A percentile compares a stretch with the other conserved stretches of the same genome.
phyloP scores from a whole-genome alignment of 2,113 vertebrate genomes.

The Macroglossus sobrinus region DNA sequence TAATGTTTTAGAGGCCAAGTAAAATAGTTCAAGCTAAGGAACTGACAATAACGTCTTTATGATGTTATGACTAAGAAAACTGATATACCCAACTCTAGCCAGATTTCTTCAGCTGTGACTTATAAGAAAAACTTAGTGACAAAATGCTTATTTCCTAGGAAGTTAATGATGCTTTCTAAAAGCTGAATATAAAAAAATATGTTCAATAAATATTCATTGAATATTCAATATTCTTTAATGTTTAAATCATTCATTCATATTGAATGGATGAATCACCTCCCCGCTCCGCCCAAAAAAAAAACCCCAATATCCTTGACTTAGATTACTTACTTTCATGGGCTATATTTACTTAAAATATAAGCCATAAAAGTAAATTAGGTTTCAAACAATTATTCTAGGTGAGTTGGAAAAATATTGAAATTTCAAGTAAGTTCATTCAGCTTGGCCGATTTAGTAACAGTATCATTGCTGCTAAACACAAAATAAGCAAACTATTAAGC shows the following conservation, averaged over 20 bases:
- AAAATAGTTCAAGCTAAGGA: background rate
- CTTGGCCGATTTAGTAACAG: background rate
- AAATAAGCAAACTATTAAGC: background rate
- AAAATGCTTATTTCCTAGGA: background rate
- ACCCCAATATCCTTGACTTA: background rate
- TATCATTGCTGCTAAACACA: background rate
- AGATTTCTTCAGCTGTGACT: background rate
- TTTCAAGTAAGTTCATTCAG: constrained; percentile 29
- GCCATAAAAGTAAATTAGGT: constrained; percentile 14
- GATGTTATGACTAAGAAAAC: constrained; percentile 19
- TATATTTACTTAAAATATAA: constrained; percentile 16
- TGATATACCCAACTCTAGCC: background rate
- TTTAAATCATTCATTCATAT: background rate
- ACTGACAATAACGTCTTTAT: background rate
- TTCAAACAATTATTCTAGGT: constrained; percentile 24
- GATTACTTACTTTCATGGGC: constrained; percentile 4
- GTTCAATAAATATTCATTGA: constrained; percentile 10
- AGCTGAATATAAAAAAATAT: background rate
- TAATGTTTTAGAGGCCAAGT: background rate
- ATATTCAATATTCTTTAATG: background rate
- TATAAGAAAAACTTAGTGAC: background rate
- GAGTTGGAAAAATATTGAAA: constrained; percentile 7
- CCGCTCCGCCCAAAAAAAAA: background rate
- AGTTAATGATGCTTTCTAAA: background rate
- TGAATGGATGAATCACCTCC: background rate